phyloP scores from a whole-genome alignment of 2,113 vertebrate genomes.

The Crotophaga sulcirostris region DNA sequence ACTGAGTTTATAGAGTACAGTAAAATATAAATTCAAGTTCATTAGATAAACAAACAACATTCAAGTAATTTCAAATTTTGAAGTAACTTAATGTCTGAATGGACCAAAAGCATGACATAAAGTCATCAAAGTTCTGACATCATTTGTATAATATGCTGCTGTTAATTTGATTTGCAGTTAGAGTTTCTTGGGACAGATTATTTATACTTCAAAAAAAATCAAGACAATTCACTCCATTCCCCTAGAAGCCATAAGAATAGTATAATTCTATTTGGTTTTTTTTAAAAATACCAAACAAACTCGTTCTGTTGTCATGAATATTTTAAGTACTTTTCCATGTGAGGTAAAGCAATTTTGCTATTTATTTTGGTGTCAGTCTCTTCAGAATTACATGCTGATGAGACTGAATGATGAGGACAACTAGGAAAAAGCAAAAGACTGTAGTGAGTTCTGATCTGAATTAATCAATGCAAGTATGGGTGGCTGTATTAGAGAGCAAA shows the following conservation, averaged over 20 bases:
- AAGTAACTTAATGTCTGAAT: constrained; percentile 15
- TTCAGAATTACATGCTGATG: background rate
- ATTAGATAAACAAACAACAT: constrained; percentile 31
- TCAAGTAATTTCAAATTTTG: constrained; percentile 42
- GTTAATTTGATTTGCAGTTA: background rate
- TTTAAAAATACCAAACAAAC: too few species aligned
- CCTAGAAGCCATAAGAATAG: background rate
- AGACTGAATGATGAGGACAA: background rate
- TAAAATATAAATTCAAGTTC: constrained; percentile 14
- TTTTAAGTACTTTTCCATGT: background rate
- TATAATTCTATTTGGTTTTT: background rate
- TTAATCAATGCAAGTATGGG: background rate
- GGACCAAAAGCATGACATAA: background rate
- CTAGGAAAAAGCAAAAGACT: background rate
- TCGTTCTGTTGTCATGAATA: background rate
- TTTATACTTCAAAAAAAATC: background rate
- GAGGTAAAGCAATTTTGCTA: background rate
- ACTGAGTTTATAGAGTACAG: background rate
- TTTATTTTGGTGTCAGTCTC: background rate
- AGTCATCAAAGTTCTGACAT: background rate
- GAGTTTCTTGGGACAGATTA: background rate
- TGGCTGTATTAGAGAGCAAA: background rate
- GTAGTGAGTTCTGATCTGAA: too few species aligned
- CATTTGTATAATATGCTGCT: background rate
- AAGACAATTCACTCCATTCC: background rate